Conservation (phyloP, 1,140 invertebrate genomes). For the Lordiphosa stackelbergi region DNA sequence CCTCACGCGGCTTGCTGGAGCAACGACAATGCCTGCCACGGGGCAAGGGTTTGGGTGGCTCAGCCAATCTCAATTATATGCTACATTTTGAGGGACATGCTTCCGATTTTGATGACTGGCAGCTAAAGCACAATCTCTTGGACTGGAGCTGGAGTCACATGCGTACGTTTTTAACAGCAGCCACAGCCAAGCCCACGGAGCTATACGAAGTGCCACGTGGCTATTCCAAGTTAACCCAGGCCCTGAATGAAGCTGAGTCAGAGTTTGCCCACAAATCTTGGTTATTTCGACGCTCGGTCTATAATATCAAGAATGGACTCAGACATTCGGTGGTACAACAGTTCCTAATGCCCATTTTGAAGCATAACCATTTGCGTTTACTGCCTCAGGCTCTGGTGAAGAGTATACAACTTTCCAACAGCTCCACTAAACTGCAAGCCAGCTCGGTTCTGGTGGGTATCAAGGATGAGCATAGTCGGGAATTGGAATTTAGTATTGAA, state of each 20-base stretch:
- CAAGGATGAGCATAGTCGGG: slow-evolving; percentile 62
- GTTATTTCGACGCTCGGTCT: slow-evolving; percentile 78
- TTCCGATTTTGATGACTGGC: slow-evolving; percentile 81
- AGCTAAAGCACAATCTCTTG: slow-evolving; percentile 72
- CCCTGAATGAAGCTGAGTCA: slow-evolving; percentile 77
- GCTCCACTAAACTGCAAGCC: slow-evolving; percentile 12
- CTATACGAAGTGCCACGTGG: slow-evolving; percentile 38
- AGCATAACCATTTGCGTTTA: slow-evolving; percentile 83
- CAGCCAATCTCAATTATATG: slow-evolving; percentile 84
- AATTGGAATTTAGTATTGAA: slow-evolving; percentile 76
- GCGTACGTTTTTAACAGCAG: slow-evolving; percentile 49
- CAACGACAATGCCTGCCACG: slow-evolving; percentile 82
- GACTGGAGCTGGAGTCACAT: slow-evolving; percentile 78
- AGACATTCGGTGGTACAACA: slow-evolving; percentile 83
- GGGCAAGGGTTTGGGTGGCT: slow-evolving; percentile 84
- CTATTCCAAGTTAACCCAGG: slow-evolving; percentile 77
- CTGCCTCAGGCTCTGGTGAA: slow-evolving; percentile 82
- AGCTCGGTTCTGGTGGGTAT: slow-evolving; percentile 53
- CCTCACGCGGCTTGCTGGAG: slow-evolving; percentile 81
- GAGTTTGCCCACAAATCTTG: slow-evolving; percentile 76
- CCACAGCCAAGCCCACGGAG: slow-evolving; percentile 34
- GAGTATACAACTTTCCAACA: slow-evolving; percentile 65
- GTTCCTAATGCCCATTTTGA: slow-evolving; percentile 83
- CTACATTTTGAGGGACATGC: slow-evolving; percentile 82
- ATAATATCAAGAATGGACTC: slow-evolving; percentile 82